phyloP scores from a whole-genome alignment of 2,888 invertebrate species.

The Cataglyphis altisquamis region DNA sequence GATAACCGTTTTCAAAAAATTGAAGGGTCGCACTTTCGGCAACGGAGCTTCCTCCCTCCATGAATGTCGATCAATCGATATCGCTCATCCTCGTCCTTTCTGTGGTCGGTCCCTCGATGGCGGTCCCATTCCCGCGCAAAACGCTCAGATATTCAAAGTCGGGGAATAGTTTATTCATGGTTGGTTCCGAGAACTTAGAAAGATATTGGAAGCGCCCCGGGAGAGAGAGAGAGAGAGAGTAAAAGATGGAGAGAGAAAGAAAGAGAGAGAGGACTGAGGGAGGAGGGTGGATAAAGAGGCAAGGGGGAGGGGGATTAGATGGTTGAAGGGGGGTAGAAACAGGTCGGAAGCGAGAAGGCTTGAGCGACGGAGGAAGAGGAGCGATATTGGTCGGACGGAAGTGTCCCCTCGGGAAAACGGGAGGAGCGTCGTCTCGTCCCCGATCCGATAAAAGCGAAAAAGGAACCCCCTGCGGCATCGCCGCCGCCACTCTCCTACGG shows the following conservation, averaged over 20 bases:
- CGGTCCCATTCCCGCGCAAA: constrained; percentile 80
- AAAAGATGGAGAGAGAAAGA: constrained; percentile 49
- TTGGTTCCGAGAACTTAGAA: constrained; percentile 84
- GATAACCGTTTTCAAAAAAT: constrained; percentile 67
- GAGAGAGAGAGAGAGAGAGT: constrained; percentile 76
- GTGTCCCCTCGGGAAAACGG: constrained; percentile 86
- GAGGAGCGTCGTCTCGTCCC: constrained; percentile 80
- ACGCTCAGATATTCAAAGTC: constrained; percentile 86
- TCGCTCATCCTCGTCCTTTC: constrained; percentile 71
- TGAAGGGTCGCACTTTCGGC: constrained; percentile 63
- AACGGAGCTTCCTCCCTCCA: constrained; percentile 45
- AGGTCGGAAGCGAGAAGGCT: constrained; percentile 39
- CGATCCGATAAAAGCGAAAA: constrained; percentile 84
- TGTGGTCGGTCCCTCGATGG: constrained; percentile 79
- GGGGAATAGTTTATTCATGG: constrained; percentile 86
- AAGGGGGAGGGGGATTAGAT: constrained; percentile 64
- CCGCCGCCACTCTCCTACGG: constrained; percentile 72
- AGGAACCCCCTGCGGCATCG: constrained; percentile 79
- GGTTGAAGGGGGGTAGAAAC: constrained; percentile 57
- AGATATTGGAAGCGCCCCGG: constrained; percentile 85
- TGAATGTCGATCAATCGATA: constrained; percentile 76
- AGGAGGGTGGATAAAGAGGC: constrained; percentile 60
- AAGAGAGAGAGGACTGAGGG: constrained; percentile 62
- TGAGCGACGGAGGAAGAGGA: constrained; percentile 67
- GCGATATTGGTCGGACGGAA: constrained; percentile 85